Percentiles rank a stretch among this genome's conserved stretches.
These are phyloP conservation scores for Macrochelys suwanniensis DNA, from an alignment of 2,797 vertebrate species.

Conservation along the genomic window DNA sequence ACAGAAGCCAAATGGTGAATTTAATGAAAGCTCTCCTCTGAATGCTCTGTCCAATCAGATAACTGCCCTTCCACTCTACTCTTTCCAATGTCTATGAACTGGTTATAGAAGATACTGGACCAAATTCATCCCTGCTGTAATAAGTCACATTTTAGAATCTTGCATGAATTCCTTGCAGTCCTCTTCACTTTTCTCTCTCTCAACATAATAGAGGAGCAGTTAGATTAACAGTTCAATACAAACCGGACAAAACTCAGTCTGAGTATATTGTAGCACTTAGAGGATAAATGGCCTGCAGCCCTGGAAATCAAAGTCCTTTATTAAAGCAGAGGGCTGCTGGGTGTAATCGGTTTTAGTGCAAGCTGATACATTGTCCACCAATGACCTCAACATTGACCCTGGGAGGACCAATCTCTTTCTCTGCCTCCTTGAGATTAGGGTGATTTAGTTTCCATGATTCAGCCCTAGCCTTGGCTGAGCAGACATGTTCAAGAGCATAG, in stretches of 20 bases:
- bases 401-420: not conserved
- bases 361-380: not conserved
- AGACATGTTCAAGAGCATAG: not conserved
- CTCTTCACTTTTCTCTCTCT: not conserved
- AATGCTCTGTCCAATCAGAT: not conserved
- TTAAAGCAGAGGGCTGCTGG: not conserved
- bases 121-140: not conserved
- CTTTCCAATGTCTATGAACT: not conserved
- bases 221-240: not conserved
- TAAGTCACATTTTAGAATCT: not conserved
- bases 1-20: not conserved
- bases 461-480: not conserved
- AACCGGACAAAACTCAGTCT: not conserved
- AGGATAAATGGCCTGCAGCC: slow-evolving; percentile 5
- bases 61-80: not conserved
- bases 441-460: not conserved
- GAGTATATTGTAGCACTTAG: not conserved
- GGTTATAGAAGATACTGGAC: not conserved
- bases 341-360: not conserved
- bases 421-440: not conserved
- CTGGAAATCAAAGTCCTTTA: slow-evolving; percentile 6
- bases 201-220: not conserved
- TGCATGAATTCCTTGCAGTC: not conserved
- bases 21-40: not conserved
- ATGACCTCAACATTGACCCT: slow-evolving; percentile 27